A percentile compares a stretch with the other conserved stretches of the same genome.
phyloP scores from a whole-genome alignment of 2,888 invertebrate species.

The Athripsodes cinereus region DNA sequence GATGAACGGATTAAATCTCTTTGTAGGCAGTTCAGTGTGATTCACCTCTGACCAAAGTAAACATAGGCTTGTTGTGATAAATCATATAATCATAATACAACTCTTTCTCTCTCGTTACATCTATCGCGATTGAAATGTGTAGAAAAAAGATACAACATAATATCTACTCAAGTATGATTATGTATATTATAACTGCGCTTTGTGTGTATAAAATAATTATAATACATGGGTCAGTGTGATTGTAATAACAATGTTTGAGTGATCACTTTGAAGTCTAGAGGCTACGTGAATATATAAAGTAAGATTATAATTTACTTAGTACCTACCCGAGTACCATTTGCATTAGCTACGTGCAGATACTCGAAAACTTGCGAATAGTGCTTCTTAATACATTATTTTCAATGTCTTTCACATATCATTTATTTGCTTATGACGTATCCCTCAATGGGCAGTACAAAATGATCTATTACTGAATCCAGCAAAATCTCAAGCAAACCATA shows the following conservation, averaged over 20 bases:
- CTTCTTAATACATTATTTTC: too few relatives aligned
- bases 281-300: too few relatives aligned
- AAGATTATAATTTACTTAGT: too few relatives aligned
- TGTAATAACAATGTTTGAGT: conserved; percentile 24
- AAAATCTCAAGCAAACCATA: too few relatives aligned
- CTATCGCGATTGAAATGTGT: not conserved
- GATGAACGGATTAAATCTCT: not conserved
- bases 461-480: too few relatives aligned
- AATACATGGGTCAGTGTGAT: conserved; percentile 15
- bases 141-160: not conserved
- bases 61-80: conserved; percentile 5
- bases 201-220: not conserved
- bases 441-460: too few relatives aligned
- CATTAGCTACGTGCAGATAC: too few relatives aligned
- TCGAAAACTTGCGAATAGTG: too few relatives aligned
- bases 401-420: too few relatives aligned
- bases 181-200: not conserved
- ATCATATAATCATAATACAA: not conserved
- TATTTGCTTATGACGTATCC: too few relatives aligned
- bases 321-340: too few relatives aligned
- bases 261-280: too few relatives aligned
- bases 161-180: not conserved
- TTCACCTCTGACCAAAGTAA: conserved; percentile 13
- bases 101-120: not conserved
- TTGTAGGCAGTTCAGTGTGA: conserved; percentile 5